Evolutionary conservation across 1,140 invertebrate species (phyloP).

Genomic region (Drosophila rhopaloa): DNA sequence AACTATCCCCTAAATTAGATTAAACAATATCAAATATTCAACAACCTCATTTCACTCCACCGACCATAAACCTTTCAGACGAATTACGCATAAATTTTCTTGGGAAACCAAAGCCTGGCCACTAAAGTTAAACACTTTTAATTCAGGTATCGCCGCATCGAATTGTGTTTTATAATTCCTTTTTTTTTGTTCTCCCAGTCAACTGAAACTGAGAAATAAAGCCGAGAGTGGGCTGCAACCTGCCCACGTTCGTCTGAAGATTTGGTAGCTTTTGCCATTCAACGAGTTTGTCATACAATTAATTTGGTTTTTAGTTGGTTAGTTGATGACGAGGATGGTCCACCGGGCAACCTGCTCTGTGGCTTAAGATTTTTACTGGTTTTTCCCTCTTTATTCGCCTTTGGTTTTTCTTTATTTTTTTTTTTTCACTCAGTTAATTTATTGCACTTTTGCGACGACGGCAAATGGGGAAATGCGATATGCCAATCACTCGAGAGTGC

Average conservation of each 20-base stretch:
- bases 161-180: slow-evolving; percentile 47
- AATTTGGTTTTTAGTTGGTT: slow-evolving; percentile 63
- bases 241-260: slow-evolving; percentile 30
- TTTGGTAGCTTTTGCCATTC: slow-evolving; percentile 65
- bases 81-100: slow-evolving; percentile 41
- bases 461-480: slow-evolving; percentile 80
- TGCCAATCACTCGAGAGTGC: slow-evolving; percentile 75
- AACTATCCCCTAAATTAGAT: slow-evolving; percentile 4
- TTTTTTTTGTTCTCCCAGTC: slow-evolving; percentile 23
- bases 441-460: slow-evolving; percentile 73
- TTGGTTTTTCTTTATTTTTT: slow-evolving; percentile 15
- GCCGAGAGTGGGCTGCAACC: slow-evolving; percentile 21
- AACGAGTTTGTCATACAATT: slow-evolving; percentile 79
- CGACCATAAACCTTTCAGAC: slow-evolving; percentile 19
- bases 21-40: slow-evolving; percentile 9
- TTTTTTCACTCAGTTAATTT: slow-evolving; percentile 53
- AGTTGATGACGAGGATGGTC: slow-evolving; percentile 39
- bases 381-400: slow-evolving; percentile 18
- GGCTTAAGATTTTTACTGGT: slow-evolving; percentile 40
- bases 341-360: slow-evolving; percentile 32
- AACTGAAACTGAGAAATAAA: not conserved
- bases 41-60: slow-evolving; percentile 33
- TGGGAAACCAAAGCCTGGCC: slow-evolving; percentile 30
- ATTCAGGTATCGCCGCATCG: slow-evolving; percentile 44
- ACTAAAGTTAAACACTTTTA: slow-evolving; percentile 44